Percentiles rank a stretch among this genome's conserved stretches.
Evolutionary conservation across 2,888 invertebrate genomes (phyloP).

Genomic region (Tridacna gigas): DNA sequence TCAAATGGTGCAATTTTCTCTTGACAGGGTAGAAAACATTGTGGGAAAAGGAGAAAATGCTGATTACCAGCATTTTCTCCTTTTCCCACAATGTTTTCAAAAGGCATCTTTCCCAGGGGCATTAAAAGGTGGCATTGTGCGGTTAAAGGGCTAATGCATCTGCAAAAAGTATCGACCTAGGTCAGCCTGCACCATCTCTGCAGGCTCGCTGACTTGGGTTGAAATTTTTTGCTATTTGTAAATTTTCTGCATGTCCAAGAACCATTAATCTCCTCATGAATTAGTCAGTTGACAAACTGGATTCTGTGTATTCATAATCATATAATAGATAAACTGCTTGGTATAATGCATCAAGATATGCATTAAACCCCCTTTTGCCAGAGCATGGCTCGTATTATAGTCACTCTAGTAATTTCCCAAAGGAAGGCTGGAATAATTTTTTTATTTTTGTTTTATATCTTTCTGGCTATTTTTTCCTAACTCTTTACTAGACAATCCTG

Average conservation of each 20-base stretch:
- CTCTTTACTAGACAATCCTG: too few species aligned
- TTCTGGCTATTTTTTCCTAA: neutral
- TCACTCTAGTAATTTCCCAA: slow-evolving; percentile 10
- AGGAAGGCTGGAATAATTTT: slow-evolving; percentile 7
- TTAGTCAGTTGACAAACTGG: too few species aligned
- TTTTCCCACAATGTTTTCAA: slow-evolving; percentile 7
- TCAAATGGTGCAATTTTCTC: too few species aligned
- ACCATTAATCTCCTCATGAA: too few species aligned
- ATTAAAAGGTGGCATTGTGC: neutral
- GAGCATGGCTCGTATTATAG: neutral
- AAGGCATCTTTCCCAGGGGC: neutral
- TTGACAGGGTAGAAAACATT: neutral
- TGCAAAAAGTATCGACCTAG: neutral
- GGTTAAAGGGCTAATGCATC: neutral
- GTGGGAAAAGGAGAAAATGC: slow-evolving; percentile 3
- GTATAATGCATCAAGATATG: too few species aligned
- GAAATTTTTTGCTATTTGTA: too few species aligned
- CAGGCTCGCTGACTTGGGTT: too few species aligned
- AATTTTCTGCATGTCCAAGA: too few species aligned
- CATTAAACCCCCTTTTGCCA: too few species aligned
- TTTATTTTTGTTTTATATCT: slow-evolving; percentile 1
- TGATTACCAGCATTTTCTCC: neutral
- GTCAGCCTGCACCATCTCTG: too few species aligned
- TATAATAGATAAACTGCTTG: too few species aligned
- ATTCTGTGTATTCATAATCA: too few species aligned